These are phyloP conservation scores for Harpagoxenus sublaevis DNA, from an alignment of 2,888 invertebrate genomes.

Conservation along the genomic window DNA sequence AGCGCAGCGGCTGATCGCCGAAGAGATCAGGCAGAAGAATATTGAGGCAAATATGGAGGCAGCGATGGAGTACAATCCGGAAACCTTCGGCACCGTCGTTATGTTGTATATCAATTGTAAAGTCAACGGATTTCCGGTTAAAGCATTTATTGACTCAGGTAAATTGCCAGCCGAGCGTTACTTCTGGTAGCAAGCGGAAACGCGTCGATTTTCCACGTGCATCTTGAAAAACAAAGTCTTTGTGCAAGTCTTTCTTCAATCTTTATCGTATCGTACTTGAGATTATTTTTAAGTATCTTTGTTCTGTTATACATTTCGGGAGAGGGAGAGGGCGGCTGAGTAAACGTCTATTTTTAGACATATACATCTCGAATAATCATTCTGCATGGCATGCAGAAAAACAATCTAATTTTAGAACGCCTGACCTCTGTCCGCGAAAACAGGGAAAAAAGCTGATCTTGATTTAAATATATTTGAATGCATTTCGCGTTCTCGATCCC, in stretches of 20 bases:
- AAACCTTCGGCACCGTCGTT: conserved; percentile 98
- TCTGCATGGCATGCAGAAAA: conserved; percentile 56
- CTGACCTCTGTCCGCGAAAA: not conserved
- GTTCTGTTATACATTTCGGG: conserved; percentile 28
- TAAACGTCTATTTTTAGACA: conserved; percentile 74
- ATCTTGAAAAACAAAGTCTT: not conserved
- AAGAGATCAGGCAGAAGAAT: conserved; percentile 98
- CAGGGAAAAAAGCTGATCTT: not conserved
- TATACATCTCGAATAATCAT: conserved; percentile 60
- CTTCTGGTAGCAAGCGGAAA: not conserved
- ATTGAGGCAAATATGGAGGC: conserved; percentile 99
- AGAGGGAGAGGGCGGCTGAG: conserved; percentile 75
- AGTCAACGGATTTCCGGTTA: conserved; percentile 98
- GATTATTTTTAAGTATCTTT: conserved; percentile 64
- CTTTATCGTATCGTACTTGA: not conserved
- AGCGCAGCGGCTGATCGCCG: conserved; percentile 97
- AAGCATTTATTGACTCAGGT: conserved; percentile 99
- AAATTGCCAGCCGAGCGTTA: conserved; percentile 30
- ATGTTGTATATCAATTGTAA: conserved; percentile 99
- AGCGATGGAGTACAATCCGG: conserved; percentile 99
- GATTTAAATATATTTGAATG: conserved; percentile 3
- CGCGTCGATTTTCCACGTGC: not conserved
- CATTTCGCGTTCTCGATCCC: not conserved
- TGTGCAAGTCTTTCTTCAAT: not conserved
- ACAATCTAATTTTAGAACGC: conserved; percentile 74